These are phyloP conservation scores for Dreissena rostriformis DNA, from an alignment of 1,140 invertebrate genomes.

Conservation along the genomic window DNA sequence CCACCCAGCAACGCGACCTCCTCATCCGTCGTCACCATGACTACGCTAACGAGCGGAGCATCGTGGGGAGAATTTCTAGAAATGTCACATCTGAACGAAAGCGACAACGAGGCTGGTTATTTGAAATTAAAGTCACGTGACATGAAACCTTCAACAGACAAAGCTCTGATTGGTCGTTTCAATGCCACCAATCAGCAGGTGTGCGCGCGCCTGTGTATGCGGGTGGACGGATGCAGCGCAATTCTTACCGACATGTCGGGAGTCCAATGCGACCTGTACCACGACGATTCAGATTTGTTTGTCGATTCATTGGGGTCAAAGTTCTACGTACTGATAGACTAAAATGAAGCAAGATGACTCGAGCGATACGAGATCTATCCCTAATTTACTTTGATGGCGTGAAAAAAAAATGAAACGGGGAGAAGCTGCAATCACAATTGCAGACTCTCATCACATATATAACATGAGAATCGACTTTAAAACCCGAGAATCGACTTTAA, in stretches of 20 bases:
- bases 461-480: too few species aligned
- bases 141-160: slow-evolving; percentile 13
- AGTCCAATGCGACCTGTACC: slow-evolving; percentile 24
- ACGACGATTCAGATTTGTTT: slow-evolving; percentile 28
- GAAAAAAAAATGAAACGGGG: too few species aligned
- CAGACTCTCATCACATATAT: too few species aligned
- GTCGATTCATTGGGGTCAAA: slow-evolving; percentile 17
- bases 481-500: too few species aligned
- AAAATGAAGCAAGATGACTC: not conserved
- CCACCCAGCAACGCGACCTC: not conserved
- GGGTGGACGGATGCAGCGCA: slow-evolving; percentile 39
- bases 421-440: too few species aligned
- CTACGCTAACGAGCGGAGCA: slow-evolving; percentile 26
- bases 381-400: too few species aligned
- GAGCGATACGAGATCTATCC: too few species aligned
- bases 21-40: slow-evolving; percentile 28
- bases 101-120: slow-evolving; percentile 14
- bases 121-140: slow-evolving; percentile 27
- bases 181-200: slow-evolving; percentile 42
- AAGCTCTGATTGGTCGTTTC: slow-evolving; percentile 42
- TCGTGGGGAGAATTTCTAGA: slow-evolving; percentile 42
- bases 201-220: slow-evolving; percentile 50
- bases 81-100: slow-evolving; percentile 17
- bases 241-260: slow-evolving; percentile 4
- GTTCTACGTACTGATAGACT: slow-evolving; percentile 36